A percentile compares a stretch with the other conserved stretches of the same genome.
phyloP scores from a whole-genome alignment of 2,113 vertebrate species.

The Dascyllus trimaculatus region DNA sequence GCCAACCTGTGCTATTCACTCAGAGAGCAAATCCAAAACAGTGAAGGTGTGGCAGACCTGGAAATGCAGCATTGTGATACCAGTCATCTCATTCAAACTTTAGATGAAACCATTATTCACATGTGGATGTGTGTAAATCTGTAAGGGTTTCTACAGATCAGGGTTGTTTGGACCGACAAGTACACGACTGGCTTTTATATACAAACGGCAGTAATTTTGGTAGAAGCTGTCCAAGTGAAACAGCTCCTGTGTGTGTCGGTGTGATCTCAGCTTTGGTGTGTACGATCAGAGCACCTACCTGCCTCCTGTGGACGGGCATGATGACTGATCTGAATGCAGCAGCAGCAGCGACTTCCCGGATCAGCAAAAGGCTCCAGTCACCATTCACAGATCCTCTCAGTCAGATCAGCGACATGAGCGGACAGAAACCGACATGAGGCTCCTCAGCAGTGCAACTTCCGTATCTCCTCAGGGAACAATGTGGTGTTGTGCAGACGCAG shows the following conservation, averaged over 20 bases:
- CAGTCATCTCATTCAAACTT: background rate
- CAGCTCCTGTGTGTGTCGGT: background rate
- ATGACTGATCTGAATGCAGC: conserved; percentile 33
- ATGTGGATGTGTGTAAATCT: background rate
- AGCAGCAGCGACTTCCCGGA: conserved; percentile 12
- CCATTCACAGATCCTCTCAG: background rate
- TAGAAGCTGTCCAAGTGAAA: background rate
- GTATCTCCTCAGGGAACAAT: conserved; percentile 45
- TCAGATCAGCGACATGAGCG: conserved; percentile 16
- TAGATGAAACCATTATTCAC: background rate
- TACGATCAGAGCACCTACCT: conserved; percentile 67
- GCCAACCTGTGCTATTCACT: conserved; percentile 11
- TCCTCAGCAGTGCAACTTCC: conserved; percentile 61
- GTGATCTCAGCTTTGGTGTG: background rate
- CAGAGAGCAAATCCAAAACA: background rate
- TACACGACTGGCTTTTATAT: conserved; percentile 5
- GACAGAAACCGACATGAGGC: conserved; percentile 29
- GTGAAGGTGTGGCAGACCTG: conserved; percentile 21
- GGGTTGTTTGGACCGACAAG: background rate
- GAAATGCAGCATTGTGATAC: background rate
- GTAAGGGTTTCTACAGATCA: background rate
- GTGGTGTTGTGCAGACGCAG: conserved; percentile 34
- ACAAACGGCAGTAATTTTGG: conserved; percentile 2
- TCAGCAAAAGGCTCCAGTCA: background rate
- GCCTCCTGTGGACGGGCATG: conserved; percentile 76